These are phyloP conservation scores for Macrotus californicus DNA, from an alignment of 2,113 vertebrate genomes.

Conservation along the genomic window DNA sequence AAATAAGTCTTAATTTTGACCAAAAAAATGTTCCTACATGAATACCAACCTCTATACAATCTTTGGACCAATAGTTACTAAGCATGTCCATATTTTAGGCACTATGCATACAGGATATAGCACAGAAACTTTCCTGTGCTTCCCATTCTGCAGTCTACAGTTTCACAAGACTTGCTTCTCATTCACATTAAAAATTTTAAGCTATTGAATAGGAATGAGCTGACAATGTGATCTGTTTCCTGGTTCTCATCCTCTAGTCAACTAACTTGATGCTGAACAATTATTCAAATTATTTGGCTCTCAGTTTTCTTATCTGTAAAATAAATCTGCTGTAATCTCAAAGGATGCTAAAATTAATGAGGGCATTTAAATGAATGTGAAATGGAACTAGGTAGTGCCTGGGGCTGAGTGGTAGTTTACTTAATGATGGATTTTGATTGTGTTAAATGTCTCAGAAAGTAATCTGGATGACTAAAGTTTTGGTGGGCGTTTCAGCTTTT, in stretches of 20 bases:
- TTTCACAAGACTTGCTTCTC: not conserved
- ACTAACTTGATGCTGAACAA: not conserved
- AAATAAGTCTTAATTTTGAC: not conserved
- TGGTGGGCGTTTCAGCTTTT: not conserved
- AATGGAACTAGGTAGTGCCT: not conserved
- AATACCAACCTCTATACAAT: not conserved
- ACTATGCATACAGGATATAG: not conserved
- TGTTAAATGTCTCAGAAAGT: not conserved
- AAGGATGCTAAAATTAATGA: not conserved
- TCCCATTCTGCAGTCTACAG: rapidly evolving
- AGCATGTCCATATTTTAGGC: not conserved
- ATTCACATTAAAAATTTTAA: not conserved
- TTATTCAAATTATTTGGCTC: not conserved
- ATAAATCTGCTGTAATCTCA: not conserved
- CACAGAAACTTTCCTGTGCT: not conserved
- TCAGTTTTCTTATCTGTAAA: not conserved
- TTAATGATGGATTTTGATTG: not conserved
- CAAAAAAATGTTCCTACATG: not conserved
- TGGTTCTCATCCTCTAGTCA: not conserved
- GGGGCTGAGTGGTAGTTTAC: not conserved
- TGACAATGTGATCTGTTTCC: not conserved
- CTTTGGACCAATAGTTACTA: not conserved
- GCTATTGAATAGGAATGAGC: not conserved
- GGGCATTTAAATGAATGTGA: not conserved
- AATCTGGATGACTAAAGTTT: not conserved